A percentile compares a stretch with the other conserved stretches of the same genome.
Conservation (phyloP, 2,113 vertebrate species). For the Peromyscus californicus region DNA sequence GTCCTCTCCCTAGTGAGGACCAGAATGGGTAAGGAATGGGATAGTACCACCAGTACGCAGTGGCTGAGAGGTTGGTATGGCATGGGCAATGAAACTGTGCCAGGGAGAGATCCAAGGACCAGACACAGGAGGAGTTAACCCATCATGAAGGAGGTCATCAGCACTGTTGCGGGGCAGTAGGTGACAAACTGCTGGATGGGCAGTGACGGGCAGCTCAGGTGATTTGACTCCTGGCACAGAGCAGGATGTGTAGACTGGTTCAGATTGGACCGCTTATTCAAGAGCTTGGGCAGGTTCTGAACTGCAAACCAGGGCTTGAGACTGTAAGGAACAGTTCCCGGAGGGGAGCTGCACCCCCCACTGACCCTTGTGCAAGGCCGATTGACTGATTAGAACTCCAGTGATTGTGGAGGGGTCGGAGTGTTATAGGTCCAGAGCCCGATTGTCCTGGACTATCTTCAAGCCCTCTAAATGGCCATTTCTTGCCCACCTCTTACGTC, state of each 20-base stretch:
- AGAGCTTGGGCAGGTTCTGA: not conserved
- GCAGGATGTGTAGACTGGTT: not conserved
- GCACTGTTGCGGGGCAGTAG: not conserved
- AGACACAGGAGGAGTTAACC: not conserved
- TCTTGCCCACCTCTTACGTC: too few relatives aligned
- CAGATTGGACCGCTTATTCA: not conserved
- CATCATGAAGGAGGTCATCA: not conserved
- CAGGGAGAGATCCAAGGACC: not conserved
- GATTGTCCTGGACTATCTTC: not conserved
- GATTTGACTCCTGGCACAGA: not conserved
- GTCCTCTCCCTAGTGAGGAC: not conserved
- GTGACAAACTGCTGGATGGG: not conserved
- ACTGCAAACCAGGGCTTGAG: not conserved
- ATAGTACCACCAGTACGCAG: fast-evolving
- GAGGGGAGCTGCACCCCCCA: not conserved
- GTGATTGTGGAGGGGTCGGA: not conserved
- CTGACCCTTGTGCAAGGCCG: not conserved
- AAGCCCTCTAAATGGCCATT: not conserved
- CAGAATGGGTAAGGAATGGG: not conserved
- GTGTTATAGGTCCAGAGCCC: not conserved
- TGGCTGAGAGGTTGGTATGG: not conserved
- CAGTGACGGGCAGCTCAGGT: not conserved
- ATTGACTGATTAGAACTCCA: not conserved
- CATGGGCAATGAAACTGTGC: not conserved
- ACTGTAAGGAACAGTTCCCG: not conserved